Base-by-base conservation (phyloP, 2,797 vertebrate genomes). In the Cuculus canorus region DNA sequence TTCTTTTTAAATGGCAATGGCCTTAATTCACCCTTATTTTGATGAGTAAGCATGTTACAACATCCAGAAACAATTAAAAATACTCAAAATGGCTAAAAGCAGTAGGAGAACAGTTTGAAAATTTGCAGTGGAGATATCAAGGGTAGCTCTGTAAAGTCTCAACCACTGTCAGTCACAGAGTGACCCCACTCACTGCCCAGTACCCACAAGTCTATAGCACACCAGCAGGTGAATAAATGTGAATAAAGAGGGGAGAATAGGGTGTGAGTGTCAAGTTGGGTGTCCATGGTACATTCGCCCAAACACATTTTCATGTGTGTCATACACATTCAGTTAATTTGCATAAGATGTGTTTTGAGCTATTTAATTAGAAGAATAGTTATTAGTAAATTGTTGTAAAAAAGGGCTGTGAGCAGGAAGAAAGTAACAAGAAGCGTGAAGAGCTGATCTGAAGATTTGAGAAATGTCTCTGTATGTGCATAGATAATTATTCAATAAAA, bases 171-270 rank as follows among this genome's bases (percentile, higher is more conserved):
- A 47, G 17, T 14, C 48, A 50, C 11, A 13, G 11, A 39, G 50
- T 21, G 23, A 59, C 13, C 21, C 11, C 30, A 2, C 22, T 50
- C 1, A 0, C 5, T 56, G 30, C 25, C 39, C 53, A 33, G 76
- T 77, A 52, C 7, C 32, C 37, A 33, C 5, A 52, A 64, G 14
- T 39, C 8, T 72, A 22, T 5, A 72, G 28, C 45, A 39, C 28
- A 64, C 5, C 12, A 84, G 47, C 16, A 54, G 21, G 4, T 47
- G 10, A 3, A 21, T 81, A 68, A 50, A 35, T 37, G 12, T 32
- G 23, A 45, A n/a, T 37, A 32, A 16, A 24, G 12, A 17, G 18
- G 2, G 1, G 5, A 33, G 5, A 22, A 4, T 47, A 27, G 2
- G 17, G 9, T 47, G 18, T 17, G 25, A 48, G 12, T 22, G 24